Conservation (phyloP, 2,113 vertebrate genomes). For the Hemiprocne comata region DNA sequence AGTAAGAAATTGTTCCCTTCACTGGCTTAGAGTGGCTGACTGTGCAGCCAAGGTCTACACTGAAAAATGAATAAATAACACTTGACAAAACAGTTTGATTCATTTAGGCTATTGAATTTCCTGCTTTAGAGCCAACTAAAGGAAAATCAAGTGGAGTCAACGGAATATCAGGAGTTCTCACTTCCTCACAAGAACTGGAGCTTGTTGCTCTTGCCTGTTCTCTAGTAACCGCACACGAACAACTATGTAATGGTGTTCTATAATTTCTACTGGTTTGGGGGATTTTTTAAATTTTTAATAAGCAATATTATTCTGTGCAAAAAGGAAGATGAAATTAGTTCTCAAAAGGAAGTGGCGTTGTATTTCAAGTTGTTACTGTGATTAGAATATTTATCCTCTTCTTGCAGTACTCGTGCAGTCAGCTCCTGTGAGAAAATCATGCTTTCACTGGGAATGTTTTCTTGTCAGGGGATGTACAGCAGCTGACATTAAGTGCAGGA, state of each 20-base stretch:
- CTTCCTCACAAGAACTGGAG: background rate
- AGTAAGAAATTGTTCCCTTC: background rate
- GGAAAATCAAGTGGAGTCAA: background rate
- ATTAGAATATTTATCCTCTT: background rate
- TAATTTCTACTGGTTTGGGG: background rate
- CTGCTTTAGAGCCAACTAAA: background rate
- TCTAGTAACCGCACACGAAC: background rate
- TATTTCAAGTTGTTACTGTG: background rate
- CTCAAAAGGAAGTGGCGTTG: background rate
- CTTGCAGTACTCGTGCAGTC: background rate
- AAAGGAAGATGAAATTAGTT: background rate
- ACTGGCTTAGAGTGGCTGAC: background rate
- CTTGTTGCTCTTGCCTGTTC: background rate
- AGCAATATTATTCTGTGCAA: background rate
- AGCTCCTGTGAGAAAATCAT: background rate
- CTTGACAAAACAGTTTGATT: background rate
- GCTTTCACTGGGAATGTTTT: background rate
- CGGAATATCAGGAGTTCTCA: background rate
- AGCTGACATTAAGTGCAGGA: background rate
- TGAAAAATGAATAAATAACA: background rate
- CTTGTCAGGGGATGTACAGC: background rate
- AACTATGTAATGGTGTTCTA: background rate
- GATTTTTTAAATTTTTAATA: background rate
- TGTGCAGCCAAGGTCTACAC: background rate
- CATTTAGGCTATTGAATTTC: background rate